Conservation (phyloP, 2,113 vertebrate species). For the Cacatua alba region DNA sequence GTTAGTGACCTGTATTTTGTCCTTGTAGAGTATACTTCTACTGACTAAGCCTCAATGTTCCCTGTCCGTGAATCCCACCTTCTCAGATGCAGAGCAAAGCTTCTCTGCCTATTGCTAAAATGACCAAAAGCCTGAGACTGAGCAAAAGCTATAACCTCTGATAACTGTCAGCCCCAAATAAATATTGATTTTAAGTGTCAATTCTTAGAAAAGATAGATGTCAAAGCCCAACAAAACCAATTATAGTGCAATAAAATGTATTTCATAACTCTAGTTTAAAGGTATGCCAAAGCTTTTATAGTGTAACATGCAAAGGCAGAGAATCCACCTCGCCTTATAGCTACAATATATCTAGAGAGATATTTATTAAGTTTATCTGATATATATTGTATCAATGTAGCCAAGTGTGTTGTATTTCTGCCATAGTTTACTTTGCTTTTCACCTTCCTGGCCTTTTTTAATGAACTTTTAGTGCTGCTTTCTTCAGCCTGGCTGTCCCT, state of each 20-base stretch:
- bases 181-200: constrained; percentile 13
- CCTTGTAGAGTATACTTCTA: not conserved
- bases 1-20: not conserved
- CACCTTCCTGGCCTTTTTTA: not conserved
- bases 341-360: not conserved
- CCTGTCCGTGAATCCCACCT: not conserved
- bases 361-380: constrained; percentile 13
- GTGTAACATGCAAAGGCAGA: not conserved
- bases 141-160: not conserved
- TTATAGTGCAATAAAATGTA: constrained; percentile 13
- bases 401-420: not conserved
- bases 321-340: not conserved
- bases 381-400: not conserved
- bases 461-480: not conserved
- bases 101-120: not conserved
- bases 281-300: not conserved
- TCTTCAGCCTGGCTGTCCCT: not conserved
- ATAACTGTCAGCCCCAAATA: not conserved
- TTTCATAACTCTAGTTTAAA: constrained; percentile 26
- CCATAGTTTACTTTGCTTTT: not conserved
- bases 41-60: not conserved
- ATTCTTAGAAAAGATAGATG: not conserved
- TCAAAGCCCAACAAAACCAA: constrained; percentile 11
- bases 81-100: not conserved
- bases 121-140: not conserved